Percentiles rank a stretch among this genome's conserved stretches.
Evolutionary conservation across 1,140 invertebrate species (phyloP).

Genomic region (Drosophila busckii): DNA sequence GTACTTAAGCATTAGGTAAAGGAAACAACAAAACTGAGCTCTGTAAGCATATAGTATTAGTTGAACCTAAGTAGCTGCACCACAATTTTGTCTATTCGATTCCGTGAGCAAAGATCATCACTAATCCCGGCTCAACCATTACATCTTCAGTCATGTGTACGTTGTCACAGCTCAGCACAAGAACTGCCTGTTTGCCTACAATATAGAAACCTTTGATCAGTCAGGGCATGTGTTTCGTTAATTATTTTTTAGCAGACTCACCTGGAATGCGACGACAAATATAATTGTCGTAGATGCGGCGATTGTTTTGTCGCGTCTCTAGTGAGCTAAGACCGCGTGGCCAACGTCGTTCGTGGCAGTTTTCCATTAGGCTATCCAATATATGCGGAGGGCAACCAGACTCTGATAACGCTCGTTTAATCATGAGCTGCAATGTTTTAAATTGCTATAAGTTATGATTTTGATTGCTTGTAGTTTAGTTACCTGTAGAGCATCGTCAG

Average conservation of each 20-base stretch:
- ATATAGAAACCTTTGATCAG: conserved; percentile 15
- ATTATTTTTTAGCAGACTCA: not conserved
- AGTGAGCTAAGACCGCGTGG: conserved; percentile 94
- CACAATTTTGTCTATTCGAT: conserved; percentile 83
- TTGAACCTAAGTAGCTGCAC: conserved; percentile 23
- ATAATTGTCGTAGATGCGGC: conserved; percentile 93
- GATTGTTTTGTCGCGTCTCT: conserved; percentile 95
- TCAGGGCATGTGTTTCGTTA: not conserved
- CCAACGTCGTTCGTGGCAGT: conserved; percentile 97
- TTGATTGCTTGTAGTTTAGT: conserved; percentile 3
- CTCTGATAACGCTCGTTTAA: conserved; percentile 94
- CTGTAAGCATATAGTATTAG: conserved; percentile 44
- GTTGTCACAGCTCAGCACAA: conserved; percentile 96
- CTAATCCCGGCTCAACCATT: conserved; percentile 97
- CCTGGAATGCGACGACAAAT: conserved; percentile 95
- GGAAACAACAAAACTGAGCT: conserved; percentile 72
- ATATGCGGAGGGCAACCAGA: conserved; percentile 95
- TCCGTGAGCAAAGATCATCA: conserved; percentile 99
- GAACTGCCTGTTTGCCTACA: conserved; percentile 90
- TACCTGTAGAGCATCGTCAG: conserved; percentile 94
- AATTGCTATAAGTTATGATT: not conserved
- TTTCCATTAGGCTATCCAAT: conserved; percentile 96
- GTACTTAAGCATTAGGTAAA: conserved; percentile 41
- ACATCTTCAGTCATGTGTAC: conserved; percentile 96
- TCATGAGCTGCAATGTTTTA: conserved; percentile 85